These are phyloP conservation scores for Diacarnus erythraeanus DNA, from an alignment of 37 sponge, comb jelly and placozoan genomes.

Conservation along the genomic window DNA sequence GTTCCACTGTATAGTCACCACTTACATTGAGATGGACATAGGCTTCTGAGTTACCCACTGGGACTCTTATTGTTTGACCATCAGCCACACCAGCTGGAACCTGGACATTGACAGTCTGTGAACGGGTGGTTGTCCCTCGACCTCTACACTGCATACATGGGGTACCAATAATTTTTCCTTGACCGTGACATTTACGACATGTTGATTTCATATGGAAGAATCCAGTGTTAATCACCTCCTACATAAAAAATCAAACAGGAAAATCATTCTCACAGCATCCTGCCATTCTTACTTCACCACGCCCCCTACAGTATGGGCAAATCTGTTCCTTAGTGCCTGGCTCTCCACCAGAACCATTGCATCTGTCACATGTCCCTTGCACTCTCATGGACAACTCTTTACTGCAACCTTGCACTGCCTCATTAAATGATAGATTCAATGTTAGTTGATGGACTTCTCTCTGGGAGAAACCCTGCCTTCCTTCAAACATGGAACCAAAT, in stretches of 20 bases:
- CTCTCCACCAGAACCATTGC: constrained; percentile 70
- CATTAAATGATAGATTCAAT: constrained; percentile 82
- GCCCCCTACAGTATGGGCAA: constrained; percentile 83
- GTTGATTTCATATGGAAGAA: constrained; percentile 82
- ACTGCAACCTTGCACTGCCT: constrained; percentile 87
- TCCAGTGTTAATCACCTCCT: constrained; percentile 74
- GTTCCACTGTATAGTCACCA: no score
- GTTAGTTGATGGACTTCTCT: constrained; percentile 16
- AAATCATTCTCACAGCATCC: background rate
- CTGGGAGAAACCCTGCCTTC: constrained; percentile 1
- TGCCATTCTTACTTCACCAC: constrained; percentile 63
- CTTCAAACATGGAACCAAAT: constrained; percentile 42
- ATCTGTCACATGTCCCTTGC: constrained; percentile 68
- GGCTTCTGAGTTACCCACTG: constrained; percentile 57
- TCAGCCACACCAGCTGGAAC: constrained; percentile 84
- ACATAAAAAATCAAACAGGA: background rate
- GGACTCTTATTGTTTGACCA: constrained; percentile 73
- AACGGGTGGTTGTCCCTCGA: constrained; percentile 38
- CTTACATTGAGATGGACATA: constrained; percentile 56
- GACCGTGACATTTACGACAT: constrained; percentile 75
- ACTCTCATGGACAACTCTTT: constrained; percentile 61
- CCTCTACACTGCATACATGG: constrained; percentile 72
- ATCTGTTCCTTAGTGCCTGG: constrained; percentile 68
- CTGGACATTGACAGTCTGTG: constrained; percentile 61
- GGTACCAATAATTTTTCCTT: constrained; percentile 60